phyloP scores from a whole-genome alignment of 2,797 vertebrate genomes.

The Pseudopleuronectes americanus region DNA sequence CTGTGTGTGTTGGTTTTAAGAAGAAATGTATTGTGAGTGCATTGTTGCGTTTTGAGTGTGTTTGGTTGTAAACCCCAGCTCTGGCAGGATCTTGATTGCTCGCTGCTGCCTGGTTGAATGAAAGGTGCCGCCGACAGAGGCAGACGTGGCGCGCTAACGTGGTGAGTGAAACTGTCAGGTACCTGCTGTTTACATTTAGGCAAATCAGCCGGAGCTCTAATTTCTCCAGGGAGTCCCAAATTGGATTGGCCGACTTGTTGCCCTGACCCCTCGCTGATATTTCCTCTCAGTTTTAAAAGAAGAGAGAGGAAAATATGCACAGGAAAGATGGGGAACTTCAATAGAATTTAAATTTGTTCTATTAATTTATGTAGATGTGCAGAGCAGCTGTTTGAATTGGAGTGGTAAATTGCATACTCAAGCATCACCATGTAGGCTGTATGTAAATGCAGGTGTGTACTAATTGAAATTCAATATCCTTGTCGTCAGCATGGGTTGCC shows the following conservation, averaged over 20 bases:
- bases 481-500: slow-evolving; percentile 73
- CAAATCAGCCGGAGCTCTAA: slow-evolving; percentile 69
- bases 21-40: not conserved
- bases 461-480: slow-evolving; percentile 85
- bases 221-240: slow-evolving; percentile 74
- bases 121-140: slow-evolving; percentile 50
- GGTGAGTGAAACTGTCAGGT: slow-evolving; percentile 68
- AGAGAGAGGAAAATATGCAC: slow-evolving; percentile 37
- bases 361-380: slow-evolving; percentile 82
- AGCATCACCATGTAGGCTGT: slow-evolving; percentile 78
- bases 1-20: not conserved
- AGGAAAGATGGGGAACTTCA: slow-evolving; percentile 59
- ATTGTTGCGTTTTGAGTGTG: slow-evolving; percentile 20
- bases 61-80: slow-evolving; percentile 35
- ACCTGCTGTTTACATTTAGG: slow-evolving; percentile 74
- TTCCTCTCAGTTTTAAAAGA: slow-evolving; percentile 52
- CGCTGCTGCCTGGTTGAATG: slow-evolving; percentile 56
- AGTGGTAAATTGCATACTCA: slow-evolving; percentile 81
- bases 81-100: slow-evolving; percentile 50
- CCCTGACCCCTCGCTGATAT: slow-evolving; percentile 63
- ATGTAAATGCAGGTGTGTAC: slow-evolving; percentile 81
- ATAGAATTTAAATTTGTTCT: slow-evolving; percentile 77
- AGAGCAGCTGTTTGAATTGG: slow-evolving; percentile 78
- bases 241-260: slow-evolving; percentile 71
- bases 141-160: slow-evolving; percentile 20